These are phyloP conservation scores for Microtus montanus DNA, from an alignment of 2,113 vertebrate genomes.

Conservation along the genomic window DNA sequence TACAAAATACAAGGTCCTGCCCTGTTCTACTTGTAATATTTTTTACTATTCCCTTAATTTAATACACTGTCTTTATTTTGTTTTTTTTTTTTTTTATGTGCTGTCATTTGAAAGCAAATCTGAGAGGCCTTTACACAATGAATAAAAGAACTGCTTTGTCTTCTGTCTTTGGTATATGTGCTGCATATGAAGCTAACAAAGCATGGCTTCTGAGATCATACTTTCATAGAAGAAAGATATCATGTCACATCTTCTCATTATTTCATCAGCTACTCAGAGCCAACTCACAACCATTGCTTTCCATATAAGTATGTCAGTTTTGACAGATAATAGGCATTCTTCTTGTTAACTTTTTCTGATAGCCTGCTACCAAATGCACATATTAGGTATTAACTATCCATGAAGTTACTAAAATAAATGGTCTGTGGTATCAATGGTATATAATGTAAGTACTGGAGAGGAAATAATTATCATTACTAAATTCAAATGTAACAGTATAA, in stretches of 20 bases:
- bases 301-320: constrained; percentile 60
- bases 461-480: neutral
- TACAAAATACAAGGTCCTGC: constrained; percentile 24
- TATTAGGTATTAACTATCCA: constrained; percentile 67
- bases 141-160: constrained; percentile 78
- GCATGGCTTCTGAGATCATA: constrained; percentile 82
- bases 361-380: constrained; percentile 44
- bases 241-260: constrained; percentile 84
- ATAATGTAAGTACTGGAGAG: constrained; percentile 41
- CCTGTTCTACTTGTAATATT: constrained; percentile 73
- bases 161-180: constrained; percentile 83
- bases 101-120: constrained; percentile 80
- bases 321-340: constrained; percentile 72
- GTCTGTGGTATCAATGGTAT: neutral
- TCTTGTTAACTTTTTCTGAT: constrained; percentile 63
- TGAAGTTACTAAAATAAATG: constrained; percentile 65
- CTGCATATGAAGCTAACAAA: constrained; percentile 87
- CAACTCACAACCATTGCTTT: constrained; percentile 78
- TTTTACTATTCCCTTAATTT: constrained; percentile 82
- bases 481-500: neutral
- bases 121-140: constrained; percentile 79
- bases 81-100: constrained; percentile 71
- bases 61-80: constrained; percentile 78
- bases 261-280: constrained; percentile 80
- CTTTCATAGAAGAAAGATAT: constrained; percentile 84